Evolutionary conservation across 1,140 invertebrate genomes (phyloP), one percentile per base, ranked within the genome.

Genomic region (Sycophila sp.): DNA sequence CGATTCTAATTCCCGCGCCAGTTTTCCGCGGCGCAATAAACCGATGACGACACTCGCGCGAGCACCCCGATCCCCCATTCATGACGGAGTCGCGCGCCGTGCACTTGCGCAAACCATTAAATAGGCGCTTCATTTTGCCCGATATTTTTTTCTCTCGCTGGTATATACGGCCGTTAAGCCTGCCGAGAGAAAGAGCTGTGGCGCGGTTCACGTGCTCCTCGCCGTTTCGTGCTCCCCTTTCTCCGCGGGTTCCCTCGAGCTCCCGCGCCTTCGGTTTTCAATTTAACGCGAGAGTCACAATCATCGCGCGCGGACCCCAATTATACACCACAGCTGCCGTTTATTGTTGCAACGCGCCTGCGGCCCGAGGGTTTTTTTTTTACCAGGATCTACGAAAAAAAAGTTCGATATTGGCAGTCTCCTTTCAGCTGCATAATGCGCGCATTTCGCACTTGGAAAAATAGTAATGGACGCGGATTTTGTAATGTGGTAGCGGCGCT

Each of bases 191-290:
- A 10, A 19, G 2, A 45, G n/a, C n/a, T n/a, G n/a, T n/a, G n/a
- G n/a, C n/a, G n/a, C n/a, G n/a, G n/a, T n/a, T n/a, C n/a, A n/a
- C n/a, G n/a, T n/a, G n/a, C n/a, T n/a, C n/a, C n/a, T n/a, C n/a
- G n/a, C n/a, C n/a, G n/a, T n/a, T n/a, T n/a, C n/a, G n/a, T n/a
- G n/a, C n/a, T n/a, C n/a, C n/a, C n/a, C n/a, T n/a, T n/a, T n/a
- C n/a, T n/a, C n/a, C n/a, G n/a, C n/a, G n/a, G n/a, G n/a, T n/a
- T n/a, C n/a, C n/a, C n/a, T n/a, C n/a, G n/a, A n/a, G n/a, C n/a
- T n/a, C n/a, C n/a, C n/a, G n/a, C n/a, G n/a, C n/a, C 49, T 53
- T 53, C 13, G 49, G 13, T 53, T 53, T 53, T 53, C 49, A 53
- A 30, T 53, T 53, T 53, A 30, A 10, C 49, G 49, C 24, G 49